Conservation (phyloP, 2,113 vertebrate genomes). For the Gasterosteus nipponicus region DNA sequence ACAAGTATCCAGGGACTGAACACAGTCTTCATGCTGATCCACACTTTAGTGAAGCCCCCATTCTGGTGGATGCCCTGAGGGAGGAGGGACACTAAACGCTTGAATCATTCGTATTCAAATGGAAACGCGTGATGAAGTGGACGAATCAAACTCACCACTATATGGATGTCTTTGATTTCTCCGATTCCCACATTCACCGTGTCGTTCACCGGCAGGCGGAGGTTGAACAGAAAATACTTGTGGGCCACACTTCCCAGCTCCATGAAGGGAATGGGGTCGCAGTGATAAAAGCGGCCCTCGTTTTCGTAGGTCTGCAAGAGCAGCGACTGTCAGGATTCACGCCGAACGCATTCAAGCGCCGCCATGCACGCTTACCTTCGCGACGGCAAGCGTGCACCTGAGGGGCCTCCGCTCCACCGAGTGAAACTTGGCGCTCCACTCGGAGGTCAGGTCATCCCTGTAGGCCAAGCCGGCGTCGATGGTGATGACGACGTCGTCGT, state of each 20-base stretch:
- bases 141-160: slow-evolving; percentile 47
- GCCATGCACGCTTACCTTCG: slow-evolving; percentile 38
- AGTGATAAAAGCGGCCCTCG: slow-evolving; percentile 50
- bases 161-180: slow-evolving; percentile 55
- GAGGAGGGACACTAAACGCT: background rate
- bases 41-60: slow-evolving; percentile 60
- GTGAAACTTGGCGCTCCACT: slow-evolving; percentile 42
- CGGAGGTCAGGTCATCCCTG: slow-evolving; percentile 23
- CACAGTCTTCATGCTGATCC: slow-evolving; percentile 49
- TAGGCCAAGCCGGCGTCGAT: slow-evolving; percentile 42
- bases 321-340: background rate
- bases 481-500: slow-evolving; percentile 39
- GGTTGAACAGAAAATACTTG: slow-evolving; percentile 54
- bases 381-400: slow-evolving; percentile 23
- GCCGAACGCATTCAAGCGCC: background rate
- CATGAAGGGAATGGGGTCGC: slow-evolving; percentile 49
- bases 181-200: slow-evolving; percentile 49
- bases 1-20: slow-evolving; percentile 40
- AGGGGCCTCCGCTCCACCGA: slow-evolving; percentile 49
- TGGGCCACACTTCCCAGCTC: slow-evolving; percentile 54
- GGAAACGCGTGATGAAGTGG: background rate
- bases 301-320: slow-evolving; percentile 41
- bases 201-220: slow-evolving; percentile 55
- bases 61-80: slow-evolving; percentile 59
- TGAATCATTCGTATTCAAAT: background rate